These are phyloP conservation scores for Temnothorax ravouxi DNA, from an alignment of 2,888 invertebrate species.

Conservation along the genomic window DNA sequence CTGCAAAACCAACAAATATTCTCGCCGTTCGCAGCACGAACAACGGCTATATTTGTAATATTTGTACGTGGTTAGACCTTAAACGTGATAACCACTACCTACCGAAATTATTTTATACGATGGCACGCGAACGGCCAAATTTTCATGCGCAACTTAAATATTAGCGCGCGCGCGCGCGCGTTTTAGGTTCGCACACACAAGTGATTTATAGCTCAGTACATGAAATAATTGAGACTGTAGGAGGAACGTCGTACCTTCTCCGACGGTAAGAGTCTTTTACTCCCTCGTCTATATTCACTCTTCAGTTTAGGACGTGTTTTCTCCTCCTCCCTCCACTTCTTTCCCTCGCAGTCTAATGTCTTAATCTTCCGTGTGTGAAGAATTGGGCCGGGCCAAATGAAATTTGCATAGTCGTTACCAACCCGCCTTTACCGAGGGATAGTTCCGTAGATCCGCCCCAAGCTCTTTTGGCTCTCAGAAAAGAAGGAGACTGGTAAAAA, in stretches of 20 bases:
- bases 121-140: conserved; percentile 57
- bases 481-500: conserved; percentile 65
- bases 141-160: conserved; percentile 66
- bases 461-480: conserved; percentile 63
- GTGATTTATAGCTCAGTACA: conserved; percentile 67
- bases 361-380: conserved; percentile 82
- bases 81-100: conserved; percentile 38
- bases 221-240: conserved; percentile 70
- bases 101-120: conserved; percentile 47
- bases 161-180: conserved; percentile 38
- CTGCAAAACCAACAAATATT: conserved; percentile 36
- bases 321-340: conserved; percentile 46
- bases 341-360: conserved; percentile 77
- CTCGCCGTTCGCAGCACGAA: conserved; percentile 22
- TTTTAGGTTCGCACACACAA: conserved; percentile 65
- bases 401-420: conserved; percentile 82
- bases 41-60: conserved; percentile 37
- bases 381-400: conserved; percentile 80
- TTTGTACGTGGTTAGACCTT: conserved; percentile 20
- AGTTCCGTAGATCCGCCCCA: conserved; percentile 68
- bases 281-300: conserved; percentile 64
- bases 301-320: conserved; percentile 61
- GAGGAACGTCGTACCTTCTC: conserved; percentile 60
- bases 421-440: conserved; percentile 74
- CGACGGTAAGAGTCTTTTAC: conserved; percentile 57